Evolutionary conservation across 2,888 invertebrate genomes (phyloP).

Genomic region (Seira sanloemensis): DNA sequence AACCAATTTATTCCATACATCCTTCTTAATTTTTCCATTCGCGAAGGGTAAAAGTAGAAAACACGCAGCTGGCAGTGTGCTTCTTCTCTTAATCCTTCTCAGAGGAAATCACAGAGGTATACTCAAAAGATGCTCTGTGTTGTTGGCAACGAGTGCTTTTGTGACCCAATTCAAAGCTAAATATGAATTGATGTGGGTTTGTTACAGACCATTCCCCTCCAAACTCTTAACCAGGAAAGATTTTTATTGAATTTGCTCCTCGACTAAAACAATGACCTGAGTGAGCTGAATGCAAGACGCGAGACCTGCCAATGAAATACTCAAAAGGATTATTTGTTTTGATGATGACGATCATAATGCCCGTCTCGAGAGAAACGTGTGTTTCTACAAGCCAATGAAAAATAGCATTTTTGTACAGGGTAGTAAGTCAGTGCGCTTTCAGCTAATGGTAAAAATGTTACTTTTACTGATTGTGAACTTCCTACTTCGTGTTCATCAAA

Average conservation of each 20-base stretch:
- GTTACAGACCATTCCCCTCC: not conserved
- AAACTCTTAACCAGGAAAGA: not conserved
- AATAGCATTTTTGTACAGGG: too few species aligned
- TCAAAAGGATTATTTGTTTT: conserved; percentile 26
- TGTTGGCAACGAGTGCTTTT: not conserved
- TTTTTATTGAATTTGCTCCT: not conserved
- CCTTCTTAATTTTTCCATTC: not conserved
- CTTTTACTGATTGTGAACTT: not conserved
- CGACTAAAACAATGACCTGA: not conserved
- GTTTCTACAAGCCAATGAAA: too few species aligned
- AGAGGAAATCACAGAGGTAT: not conserved
- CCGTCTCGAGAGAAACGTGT: not conserved
- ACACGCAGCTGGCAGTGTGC: conserved; percentile 40
- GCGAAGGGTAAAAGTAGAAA: not conserved
- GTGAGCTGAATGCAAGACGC: not conserved
- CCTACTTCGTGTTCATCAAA: not conserved
- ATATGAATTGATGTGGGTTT: not conserved
- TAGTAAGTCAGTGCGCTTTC: too few species aligned
- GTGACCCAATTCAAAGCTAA: not conserved
- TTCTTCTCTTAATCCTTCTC: conserved; percentile 20
- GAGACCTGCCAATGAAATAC: conserved; percentile 1
- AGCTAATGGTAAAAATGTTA: not conserved
- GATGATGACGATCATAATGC: not conserved
- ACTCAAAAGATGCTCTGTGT: too few species aligned
- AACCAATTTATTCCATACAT: not conserved